These are phyloP conservation scores for Omphaloscelis lunosa DNA, from an alignment of 2,888 invertebrate genomes.

Conservation along the genomic window DNA sequence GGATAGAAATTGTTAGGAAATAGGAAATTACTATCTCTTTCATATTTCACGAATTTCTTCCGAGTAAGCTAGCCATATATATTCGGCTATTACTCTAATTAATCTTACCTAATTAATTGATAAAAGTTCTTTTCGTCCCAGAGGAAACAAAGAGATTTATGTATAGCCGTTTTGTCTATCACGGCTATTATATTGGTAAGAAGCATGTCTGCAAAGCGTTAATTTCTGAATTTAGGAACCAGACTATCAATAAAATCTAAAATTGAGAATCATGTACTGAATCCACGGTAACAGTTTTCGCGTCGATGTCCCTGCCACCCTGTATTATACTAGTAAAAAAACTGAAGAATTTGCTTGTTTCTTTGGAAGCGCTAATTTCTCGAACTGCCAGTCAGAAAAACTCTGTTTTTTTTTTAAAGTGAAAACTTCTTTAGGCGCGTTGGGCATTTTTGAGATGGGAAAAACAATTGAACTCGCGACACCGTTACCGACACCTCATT, in stretches of 20 bases:
- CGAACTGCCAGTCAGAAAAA: too few relatives aligned
- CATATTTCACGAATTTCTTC: not conserved
- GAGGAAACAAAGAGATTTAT: constrained; percentile 29
- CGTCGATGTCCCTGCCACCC: too few relatives aligned
- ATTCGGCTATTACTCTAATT: constrained; percentile 30
- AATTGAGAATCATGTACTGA: too few relatives aligned
- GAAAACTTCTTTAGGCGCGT: too few relatives aligned
- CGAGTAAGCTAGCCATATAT: constrained; percentile 5
- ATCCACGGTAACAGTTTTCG: too few relatives aligned
- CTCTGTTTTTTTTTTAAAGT: too few relatives aligned
- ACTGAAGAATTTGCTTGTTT: too few relatives aligned
- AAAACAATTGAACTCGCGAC: too few relatives aligned
- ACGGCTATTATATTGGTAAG: not conserved
- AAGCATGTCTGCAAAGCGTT: not conserved
- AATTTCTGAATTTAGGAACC: not conserved
- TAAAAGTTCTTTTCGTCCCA: constrained; percentile 30
- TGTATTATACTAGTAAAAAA: too few relatives aligned
- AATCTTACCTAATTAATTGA: constrained; percentile 46
- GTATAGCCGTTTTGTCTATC: not conserved
- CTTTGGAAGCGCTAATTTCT: too few relatives aligned
- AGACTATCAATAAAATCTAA: not conserved
- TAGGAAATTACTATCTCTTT: not conserved
- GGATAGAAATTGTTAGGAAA: not conserved
- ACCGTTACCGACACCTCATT: too few relatives aligned
- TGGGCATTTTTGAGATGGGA: too few relatives aligned